Conservation (phyloP, 2,113 vertebrate genomes). For the Rhombomys opimus region DNA sequence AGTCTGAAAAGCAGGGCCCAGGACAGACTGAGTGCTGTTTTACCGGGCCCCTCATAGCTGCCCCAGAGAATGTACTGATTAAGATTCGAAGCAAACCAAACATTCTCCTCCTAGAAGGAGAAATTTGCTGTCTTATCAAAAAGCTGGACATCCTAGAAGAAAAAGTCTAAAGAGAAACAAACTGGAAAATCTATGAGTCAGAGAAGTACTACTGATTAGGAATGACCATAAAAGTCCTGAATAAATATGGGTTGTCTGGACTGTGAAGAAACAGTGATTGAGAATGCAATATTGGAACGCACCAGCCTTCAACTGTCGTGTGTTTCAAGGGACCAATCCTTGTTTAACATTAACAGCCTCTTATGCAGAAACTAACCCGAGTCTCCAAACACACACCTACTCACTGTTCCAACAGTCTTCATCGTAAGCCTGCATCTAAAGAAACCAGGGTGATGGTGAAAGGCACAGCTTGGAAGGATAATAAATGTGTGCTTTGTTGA, state of each 20-base stretch:
- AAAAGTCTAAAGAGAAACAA: constrained; percentile 81
- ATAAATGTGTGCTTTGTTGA: constrained; percentile 39
- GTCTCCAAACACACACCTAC: background rate
- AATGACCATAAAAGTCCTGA: constrained; percentile 24
- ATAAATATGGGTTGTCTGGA: constrained; percentile 50
- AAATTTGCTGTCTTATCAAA: constrained; percentile 85
- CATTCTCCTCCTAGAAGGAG: constrained; percentile 82
- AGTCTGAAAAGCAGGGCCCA: constrained; percentile 47
- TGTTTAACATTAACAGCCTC: constrained; percentile 2
- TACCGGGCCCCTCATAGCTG: constrained; percentile 64
- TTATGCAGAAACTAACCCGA: constrained; percentile 30
- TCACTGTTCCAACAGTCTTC: background rate
- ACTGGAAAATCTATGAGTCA: constrained; percentile 21
- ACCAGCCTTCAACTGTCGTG: background rate
- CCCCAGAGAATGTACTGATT: constrained; percentile 83
- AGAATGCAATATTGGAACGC: constrained; percentile 18
- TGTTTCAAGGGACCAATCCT: background rate
- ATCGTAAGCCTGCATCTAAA: background rate
- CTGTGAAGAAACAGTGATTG: constrained; percentile 10
- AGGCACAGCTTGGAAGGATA: constrained; percentile 14
- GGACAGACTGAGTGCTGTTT: constrained; percentile 35
- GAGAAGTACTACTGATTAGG: constrained; percentile 59
- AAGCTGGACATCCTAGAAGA: constrained; percentile 82
- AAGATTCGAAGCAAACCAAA: constrained; percentile 84
- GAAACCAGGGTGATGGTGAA: constrained; percentile 4